Percentiles rank a stretch among this genome's conserved stretches.
Evolutionary conservation across 2,888 invertebrate species (phyloP).

Genomic region (Cacoxenus indagator): DNA sequence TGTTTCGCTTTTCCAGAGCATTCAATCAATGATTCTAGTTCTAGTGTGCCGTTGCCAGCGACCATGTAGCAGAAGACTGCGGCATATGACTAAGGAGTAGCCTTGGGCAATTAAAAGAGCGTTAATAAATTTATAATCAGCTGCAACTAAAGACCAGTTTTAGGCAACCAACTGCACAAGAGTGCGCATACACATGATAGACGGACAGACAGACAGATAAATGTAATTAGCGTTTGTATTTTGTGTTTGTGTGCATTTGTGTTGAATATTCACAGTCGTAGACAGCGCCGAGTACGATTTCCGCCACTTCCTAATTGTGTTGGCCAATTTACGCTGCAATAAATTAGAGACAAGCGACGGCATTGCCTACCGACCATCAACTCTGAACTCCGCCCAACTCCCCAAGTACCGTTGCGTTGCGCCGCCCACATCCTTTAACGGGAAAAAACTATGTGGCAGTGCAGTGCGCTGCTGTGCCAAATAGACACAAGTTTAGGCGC

Average conservation of each 20-base stretch:
- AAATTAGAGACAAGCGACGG: constrained; percentile 58
- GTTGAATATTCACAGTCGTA: not conserved
- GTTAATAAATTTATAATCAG: constrained; percentile 2
- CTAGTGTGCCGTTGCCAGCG: no score
- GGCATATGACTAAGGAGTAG: not conserved
- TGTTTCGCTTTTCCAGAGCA: no score
- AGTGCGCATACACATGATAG: not conserved
- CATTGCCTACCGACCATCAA: constrained; percentile 25
- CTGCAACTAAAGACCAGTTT: not conserved
- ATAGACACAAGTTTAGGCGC: no score
- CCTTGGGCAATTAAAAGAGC: not conserved
- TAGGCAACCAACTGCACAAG: not conserved
- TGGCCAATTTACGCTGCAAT: constrained; percentile 62
- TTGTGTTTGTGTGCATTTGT: not conserved
- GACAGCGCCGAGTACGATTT: not conserved
- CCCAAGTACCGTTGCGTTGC: no score
- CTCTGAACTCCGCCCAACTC: constrained; percentile 6
- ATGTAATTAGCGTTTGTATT: not conserved
- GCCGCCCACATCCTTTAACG: no score
- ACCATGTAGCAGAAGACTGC: not conserved
- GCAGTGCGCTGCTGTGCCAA: no score
- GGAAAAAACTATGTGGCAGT: no score
- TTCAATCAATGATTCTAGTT: no score
- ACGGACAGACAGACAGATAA: no score
- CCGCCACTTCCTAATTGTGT: constrained; percentile 63